A percentile compares a stretch with the other conserved stretches of the same genome.
Conservation (phyloP, 2,797 vertebrate species). For the Coregonus ussuriensis region DNA sequence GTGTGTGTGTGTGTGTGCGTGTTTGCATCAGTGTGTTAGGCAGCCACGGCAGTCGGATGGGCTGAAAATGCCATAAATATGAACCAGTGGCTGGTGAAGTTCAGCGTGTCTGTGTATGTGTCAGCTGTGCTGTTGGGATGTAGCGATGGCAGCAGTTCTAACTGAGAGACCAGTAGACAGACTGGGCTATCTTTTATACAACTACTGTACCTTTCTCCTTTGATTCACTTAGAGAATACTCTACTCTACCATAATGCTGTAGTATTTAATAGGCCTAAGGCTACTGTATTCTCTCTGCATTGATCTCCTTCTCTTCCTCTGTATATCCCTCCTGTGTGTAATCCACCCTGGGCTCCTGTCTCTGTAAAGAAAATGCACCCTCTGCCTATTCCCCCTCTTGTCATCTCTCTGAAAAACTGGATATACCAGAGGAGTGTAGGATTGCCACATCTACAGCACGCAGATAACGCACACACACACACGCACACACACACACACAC, state of each 20-base stretch:
- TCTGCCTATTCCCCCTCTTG: slow-evolving; percentile 8
- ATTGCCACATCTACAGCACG: no score
- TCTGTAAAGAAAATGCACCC: slow-evolving; percentile 35
- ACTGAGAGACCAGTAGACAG: no score
- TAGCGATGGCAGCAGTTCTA: no score
- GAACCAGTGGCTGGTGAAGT: slow-evolving; percentile 73
- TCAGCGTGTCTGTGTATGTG: slow-evolving; percentile 39
- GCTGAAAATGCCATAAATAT: slow-evolving; percentile 72
- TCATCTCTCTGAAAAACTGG: slow-evolving; percentile 40
- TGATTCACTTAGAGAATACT: background rate
- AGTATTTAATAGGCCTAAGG: no score
- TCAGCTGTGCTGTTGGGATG: background rate
- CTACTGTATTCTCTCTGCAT: background rate
- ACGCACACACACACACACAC: no score
- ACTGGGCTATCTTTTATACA: no score
- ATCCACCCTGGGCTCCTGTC: slow-evolving; percentile 66
- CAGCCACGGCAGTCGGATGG: slow-evolving; percentile 57
- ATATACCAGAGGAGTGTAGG: slow-evolving; percentile 17
- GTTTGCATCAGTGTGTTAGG: background rate
- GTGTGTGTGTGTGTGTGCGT: slow-evolving; percentile 23
- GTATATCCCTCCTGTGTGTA: slow-evolving; percentile 57
- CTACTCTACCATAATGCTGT: no score
- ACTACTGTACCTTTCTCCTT: no score
- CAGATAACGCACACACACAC: no score
- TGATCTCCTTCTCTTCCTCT: slow-evolving; percentile 46